phyloP scores from a whole-genome alignment of 30 jellyfish, hydroid and myxozoan species.

The Mastigias papua region DNA sequence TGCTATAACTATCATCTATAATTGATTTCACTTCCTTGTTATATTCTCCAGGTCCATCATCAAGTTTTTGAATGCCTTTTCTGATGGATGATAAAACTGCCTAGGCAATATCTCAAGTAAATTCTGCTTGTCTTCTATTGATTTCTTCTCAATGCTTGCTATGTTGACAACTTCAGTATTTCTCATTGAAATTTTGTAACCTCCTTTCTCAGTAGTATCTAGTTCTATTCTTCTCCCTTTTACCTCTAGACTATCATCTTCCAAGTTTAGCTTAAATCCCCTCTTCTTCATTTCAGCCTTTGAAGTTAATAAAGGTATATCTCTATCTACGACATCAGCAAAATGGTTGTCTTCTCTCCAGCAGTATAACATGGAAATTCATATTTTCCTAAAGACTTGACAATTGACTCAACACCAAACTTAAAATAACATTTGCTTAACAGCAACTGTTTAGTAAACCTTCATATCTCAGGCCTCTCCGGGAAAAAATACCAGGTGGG shows the following conservation, averaged over 20 bases:
- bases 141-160: neutral
- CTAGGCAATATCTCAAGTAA: neutral
- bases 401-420: neutral
- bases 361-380: neutral
- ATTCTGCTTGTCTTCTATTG: neutral
- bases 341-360: neutral
- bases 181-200: neutral
- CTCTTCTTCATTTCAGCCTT: neutral
- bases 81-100: neutral
- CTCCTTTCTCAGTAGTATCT: neutral
- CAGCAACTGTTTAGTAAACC: neutral
- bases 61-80: neutral
- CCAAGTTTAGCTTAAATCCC: neutral
- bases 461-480: neutral
- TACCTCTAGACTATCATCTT: neutral
- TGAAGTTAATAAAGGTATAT: neutral
- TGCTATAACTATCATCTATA: neutral
- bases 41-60: neutral
- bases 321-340: neutral
- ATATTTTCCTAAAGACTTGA: neutral
- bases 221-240: neutral
- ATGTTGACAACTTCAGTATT: neutral
- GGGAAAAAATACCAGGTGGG: too few relatives aligned
- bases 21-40: neutral
- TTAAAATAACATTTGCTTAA: neutral